Base-by-base conservation (phyloP, 1,140 invertebrate species). In the Drosophila pectinifera region DNA sequence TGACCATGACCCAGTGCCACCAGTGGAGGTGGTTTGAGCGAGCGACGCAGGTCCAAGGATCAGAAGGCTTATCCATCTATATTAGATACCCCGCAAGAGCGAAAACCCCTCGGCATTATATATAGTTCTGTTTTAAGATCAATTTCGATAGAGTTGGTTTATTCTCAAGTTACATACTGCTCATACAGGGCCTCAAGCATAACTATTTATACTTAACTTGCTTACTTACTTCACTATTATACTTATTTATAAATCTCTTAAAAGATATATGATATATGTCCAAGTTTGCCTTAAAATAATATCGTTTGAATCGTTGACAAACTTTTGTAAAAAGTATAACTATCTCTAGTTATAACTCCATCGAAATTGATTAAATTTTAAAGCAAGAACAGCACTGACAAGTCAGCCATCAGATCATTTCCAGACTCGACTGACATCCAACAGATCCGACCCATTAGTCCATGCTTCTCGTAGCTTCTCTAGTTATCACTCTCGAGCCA, bases 1-100 rank as follows among this genome's bases (percentile, higher is more conserved):
- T 86, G 49, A 53, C 18, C 49, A 53, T 53, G 57, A 64, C 64
- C 53, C 68, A 78, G 54, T 54, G 70, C 65, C 67, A 55, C 22
- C 51, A 13, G 18, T 13, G 18, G 49, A 36, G 49, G 49, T 34
- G 51, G 41, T 10, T 10, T 45, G 10, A 31, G 16, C 39, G 34
- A 38, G 5, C 24, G 48, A 38, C 62, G 39, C 36, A 72, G 70
- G 80, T 57, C 72, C 80, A 62, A 72, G 42, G 61, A 70, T 49
- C 63, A n/a, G 26, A 70, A 28, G 78, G 70, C 28, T 16, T 31
- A 46, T 69, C 26, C 14, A 56, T 49, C 59, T 22, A 0, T 5
- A 48, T n/a, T 41, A 68, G 45, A 34, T 18, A n/a, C 42, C 64
- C 64, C 10, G 62, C 55, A 42, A 43, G n/a, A 63, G 49, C 18